Conservation (phyloP, 2,888 invertebrate species). For the Eupeodes luniger region DNA sequence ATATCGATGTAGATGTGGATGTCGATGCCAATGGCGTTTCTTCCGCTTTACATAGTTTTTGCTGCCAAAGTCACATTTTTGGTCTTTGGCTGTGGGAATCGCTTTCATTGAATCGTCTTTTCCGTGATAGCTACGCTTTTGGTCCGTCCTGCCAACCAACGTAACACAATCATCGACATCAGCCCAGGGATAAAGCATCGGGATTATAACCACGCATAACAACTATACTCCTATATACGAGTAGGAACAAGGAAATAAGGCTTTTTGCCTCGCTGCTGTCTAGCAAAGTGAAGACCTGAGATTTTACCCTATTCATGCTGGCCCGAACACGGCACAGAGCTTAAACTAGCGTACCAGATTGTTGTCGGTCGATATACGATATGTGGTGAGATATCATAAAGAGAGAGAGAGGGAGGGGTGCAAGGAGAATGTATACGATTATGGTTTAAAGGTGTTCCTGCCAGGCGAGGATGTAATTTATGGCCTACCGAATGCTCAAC, state of each 20-base stretch:
- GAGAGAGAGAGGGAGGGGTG: background rate
- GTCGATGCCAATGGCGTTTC: constrained; percentile 32
- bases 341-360: constrained; percentile 52
- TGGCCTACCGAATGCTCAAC: constrained; percentile 27
- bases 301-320: constrained; percentile 57
- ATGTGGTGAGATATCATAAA: background rate
- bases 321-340: constrained; percentile 22
- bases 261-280: constrained; percentile 25
- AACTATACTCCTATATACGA: constrained; percentile 24
- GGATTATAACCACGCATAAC: constrained; percentile 67
- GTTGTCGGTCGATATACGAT: constrained; percentile 44
- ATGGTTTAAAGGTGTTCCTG: constrained; percentile 64
- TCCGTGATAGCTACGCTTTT: constrained; percentile 7
- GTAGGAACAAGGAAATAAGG: constrained; percentile 73
- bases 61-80: constrained; percentile 62
- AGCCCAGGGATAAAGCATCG: constrained; percentile 59
- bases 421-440: constrained; percentile 42
- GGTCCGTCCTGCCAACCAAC: background rate
- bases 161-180: constrained; percentile 66
- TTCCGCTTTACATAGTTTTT: constrained; percentile 54
- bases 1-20: background rate
- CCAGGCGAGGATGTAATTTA: constrained; percentile 62
- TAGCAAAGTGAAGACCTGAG: constrained; percentile 56
- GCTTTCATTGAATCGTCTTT: constrained; percentile 59
- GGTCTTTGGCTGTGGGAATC: constrained; percentile 52